Percentiles rank a stretch among this genome's conserved stretches.
Evolutionary conservation across 2,113 vertebrate genomes (phyloP).

Genomic region (Neopipo cinnamomea): DNA sequence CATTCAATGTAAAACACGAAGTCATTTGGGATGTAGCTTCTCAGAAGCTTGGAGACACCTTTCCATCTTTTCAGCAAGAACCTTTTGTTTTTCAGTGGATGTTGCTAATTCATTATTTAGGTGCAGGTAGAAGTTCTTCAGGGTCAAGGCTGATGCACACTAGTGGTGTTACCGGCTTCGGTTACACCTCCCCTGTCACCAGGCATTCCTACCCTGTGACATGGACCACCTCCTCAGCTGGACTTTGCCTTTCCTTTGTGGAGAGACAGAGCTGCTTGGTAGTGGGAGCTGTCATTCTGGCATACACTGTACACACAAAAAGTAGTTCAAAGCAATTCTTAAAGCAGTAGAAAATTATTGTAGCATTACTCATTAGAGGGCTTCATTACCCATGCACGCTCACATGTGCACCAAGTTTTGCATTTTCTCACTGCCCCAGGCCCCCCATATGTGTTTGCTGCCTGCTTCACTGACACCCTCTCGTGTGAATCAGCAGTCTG

Average conservation of each 20-base stretch:
- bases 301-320: fast-evolving
- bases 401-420: fast-evolving
- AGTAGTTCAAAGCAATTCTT: background rate
- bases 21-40: background rate
- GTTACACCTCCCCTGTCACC: background rate
- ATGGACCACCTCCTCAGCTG: background rate
- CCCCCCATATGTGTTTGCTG: background rate
- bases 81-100: background rate
- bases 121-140: background rate
- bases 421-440: background rate
- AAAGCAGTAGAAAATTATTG: background rate
- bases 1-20: background rate
- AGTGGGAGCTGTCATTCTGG: background rate
- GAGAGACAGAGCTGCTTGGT: background rate
- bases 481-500: background rate
- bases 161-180: background rate
- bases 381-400: background rate
- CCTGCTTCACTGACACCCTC: background rate
- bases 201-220: background rate
- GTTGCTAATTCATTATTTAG: background rate
- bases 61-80: background rate
- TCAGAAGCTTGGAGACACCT: background rate
- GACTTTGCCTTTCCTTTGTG: background rate
- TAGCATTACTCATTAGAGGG: background rate
- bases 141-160: background rate